Evolutionary conservation across 2,113 vertebrate genomes (phyloP).

Genomic region (Platysteira castanea): DNA sequence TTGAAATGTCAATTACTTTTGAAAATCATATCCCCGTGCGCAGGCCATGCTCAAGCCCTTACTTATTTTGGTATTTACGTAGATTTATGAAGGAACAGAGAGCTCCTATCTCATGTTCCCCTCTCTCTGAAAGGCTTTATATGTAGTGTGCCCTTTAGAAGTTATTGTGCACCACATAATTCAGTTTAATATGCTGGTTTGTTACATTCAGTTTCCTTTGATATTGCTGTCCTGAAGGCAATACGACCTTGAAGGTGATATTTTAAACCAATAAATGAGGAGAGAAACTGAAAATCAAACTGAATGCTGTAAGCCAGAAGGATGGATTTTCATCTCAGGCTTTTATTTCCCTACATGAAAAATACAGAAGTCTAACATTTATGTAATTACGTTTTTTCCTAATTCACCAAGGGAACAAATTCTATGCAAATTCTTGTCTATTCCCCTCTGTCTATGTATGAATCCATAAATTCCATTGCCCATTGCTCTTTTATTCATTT

Average conservation of each 20-base stretch:
- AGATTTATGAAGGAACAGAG: background rate
- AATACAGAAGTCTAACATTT: background rate
- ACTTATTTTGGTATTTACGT: conserved; percentile 1
- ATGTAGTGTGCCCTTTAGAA: conserved; percentile 23
- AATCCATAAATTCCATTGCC: background rate
- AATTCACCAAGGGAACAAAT: background rate
- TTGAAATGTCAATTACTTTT: background rate
- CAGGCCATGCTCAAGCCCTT: background rate
- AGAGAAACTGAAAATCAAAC: background rate
- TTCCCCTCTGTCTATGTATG: background rate
- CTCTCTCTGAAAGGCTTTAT: background rate
- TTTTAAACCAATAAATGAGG: conserved; percentile 39
- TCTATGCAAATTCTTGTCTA: background rate
- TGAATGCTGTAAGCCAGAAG: background rate
- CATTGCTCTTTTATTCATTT: background rate
- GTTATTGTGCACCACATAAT: conserved; percentile 7
- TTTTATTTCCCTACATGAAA: background rate
- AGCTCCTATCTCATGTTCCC: background rate
- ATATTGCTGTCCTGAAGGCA: conserved; percentile 25
- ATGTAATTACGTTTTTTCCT: background rate
- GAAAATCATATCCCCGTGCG: background rate
- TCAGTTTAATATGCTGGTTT: conserved; percentile 39
- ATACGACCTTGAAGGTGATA: conserved; percentile 12
- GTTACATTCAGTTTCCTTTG: background rate
- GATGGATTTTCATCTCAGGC: background rate